Evolutionary conservation across 2,113 vertebrate species (phyloP).

Genomic region (Clarias batrachus): DNA sequence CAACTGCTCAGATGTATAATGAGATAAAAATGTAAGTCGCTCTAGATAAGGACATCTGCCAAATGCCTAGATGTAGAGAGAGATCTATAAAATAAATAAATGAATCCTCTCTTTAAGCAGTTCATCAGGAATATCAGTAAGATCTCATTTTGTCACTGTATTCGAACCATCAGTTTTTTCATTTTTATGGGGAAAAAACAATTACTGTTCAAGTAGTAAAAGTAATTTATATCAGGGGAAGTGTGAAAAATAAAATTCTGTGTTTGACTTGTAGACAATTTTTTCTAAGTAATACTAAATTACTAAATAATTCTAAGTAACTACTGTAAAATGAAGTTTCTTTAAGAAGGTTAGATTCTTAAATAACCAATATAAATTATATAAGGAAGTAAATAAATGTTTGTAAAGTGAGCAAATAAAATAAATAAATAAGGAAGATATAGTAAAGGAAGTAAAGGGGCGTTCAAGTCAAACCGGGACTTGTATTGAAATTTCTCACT

Average conservation of each 20-base stretch:
- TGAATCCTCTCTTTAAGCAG: too few species aligned
- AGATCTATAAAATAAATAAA: neutral
- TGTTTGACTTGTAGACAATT: neutral
- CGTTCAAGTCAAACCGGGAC: too few species aligned
- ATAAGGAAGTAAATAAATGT: too few species aligned
- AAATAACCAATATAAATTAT: too few species aligned
- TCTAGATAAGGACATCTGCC: too few species aligned
- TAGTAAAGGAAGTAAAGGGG: neutral
- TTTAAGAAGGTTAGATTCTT: too few species aligned
- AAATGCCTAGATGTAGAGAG: too few species aligned
- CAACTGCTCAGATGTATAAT: too few species aligned
- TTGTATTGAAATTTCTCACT: too few species aligned
- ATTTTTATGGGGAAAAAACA: neutral
- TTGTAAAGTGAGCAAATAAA: neutral
- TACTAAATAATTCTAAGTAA: neutral
- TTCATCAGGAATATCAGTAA: neutral
- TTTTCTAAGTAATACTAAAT: too few species aligned
- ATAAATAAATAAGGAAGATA: neutral
- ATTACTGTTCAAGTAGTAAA: neutral
- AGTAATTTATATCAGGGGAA: neutral
- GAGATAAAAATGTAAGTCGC: too few species aligned
- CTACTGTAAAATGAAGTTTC: neutral
- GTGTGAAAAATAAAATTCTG: neutral
- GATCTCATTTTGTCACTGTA: neutral
- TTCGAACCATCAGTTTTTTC: neutral